Evolutionary conservation across 2,888 invertebrate genomes (phyloP), one percentile per base, ranked within the genome.

Genomic region (Parnassius mnemosyne): DNA sequence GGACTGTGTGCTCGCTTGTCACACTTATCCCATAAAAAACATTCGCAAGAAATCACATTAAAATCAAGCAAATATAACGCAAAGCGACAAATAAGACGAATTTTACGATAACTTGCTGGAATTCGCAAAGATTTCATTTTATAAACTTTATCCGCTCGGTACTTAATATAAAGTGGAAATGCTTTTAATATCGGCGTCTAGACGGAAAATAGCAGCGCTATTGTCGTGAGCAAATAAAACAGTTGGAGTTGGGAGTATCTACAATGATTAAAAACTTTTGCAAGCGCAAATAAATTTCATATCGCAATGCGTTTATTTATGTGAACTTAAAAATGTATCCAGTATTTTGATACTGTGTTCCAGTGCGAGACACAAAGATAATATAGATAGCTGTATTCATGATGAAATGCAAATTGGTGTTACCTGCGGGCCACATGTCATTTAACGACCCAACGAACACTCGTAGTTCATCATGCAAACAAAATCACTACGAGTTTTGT

Each of bases 391-490:
- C 41, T 7, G 50, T 43, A 2, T 43, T 11, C 43, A 49, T 12
- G 13, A 49, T 49, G 20, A 42, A 49, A 62, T 62, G 49, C 34
- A 57, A 62, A 62, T 59, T 57, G 53, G 46, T 16, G 51, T 61
- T 16, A 34, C 25, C 50, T 12, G 54, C 34, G 41, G 41, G 10
- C 41, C 41, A 56, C 51, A 44, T 50, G 47, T 10, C 41, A 25
- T 12, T 44, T 50, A 16, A 13, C 12, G 11, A 25, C 41, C 55
- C 46, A 20, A 56, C 55, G 13, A 11, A 42, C 50, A 34, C 34
- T 34, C 7, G 5, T 34, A 43, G 42, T 57, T 20, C 20, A 43
- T 20, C 46, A 34, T 61, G 25, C 34, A 57, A 25, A 61, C 25
- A 53, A 34, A 44, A n/a, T 42, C 41, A 57, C 34, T 49, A 42